Percentiles rank a stretch among this genome's conserved stretches.
phyloP scores from a whole-genome alignment of 2,113 vertebrate species.

The Telmatochromis brachygnathus region DNA sequence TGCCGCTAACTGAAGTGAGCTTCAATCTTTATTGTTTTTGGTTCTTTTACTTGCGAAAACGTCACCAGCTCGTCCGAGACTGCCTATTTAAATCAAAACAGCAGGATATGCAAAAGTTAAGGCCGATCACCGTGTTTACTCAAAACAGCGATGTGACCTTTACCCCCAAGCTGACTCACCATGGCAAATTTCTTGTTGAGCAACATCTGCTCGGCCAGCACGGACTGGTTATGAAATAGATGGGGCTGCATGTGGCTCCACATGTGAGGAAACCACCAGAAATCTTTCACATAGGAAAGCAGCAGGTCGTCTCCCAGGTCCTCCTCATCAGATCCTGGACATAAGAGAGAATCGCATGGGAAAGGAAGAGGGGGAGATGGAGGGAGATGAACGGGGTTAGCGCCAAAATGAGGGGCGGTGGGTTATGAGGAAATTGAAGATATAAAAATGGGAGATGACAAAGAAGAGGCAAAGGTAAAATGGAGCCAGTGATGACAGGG shows the following conservation, averaged over 20 bases:
- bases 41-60: not conserved
- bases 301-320: slow-evolving; percentile 92
- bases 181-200: slow-evolving; percentile 96
- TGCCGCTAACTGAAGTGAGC: not conserved
- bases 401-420: not conserved
- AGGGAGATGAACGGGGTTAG: not conserved
- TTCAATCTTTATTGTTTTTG: not conserved
- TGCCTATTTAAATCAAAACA: not conserved
- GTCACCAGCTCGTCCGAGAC: not conserved
- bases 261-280: slow-evolving; percentile 99
- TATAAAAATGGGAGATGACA: slow-evolving; percentile 5
- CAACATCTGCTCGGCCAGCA: slow-evolving; percentile 94
- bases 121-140: not conserved
- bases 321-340: slow-evolving; percentile 87
- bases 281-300: slow-evolving; percentile 89
- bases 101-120: not conserved
- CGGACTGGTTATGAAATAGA: slow-evolving; percentile 96
- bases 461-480: slow-evolving; percentile 11
- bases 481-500: not conserved
- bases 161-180: slow-evolving; percentile 68
- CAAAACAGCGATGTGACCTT: not conserved
- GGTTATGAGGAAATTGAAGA: not conserved
- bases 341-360: not conserved
- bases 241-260: slow-evolving; percentile 99
- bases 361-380: not conserved